Conservation (phyloP, 1,140 invertebrate species). For the Helicoverpa zea region DNA sequence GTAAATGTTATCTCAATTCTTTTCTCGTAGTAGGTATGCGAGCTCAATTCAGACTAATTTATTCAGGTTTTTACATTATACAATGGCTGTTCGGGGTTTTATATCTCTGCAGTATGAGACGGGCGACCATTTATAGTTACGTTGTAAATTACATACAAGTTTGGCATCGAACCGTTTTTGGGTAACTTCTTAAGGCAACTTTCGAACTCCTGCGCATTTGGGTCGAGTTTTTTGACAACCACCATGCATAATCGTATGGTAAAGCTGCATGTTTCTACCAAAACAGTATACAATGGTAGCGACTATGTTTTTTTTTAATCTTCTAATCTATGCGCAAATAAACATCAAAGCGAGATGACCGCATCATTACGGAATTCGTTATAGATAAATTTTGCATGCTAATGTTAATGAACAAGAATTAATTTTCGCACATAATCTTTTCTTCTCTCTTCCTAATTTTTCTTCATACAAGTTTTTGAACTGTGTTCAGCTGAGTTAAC, state of each 20-base stretch:
- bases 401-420: too few species aligned
- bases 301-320: background rate
- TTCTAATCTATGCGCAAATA: background rate
- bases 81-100: background rate
- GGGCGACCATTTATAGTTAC: slow-evolving; percentile 20
- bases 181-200: slow-evolving; percentile 56
- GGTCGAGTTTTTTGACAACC: slow-evolving; percentile 53
- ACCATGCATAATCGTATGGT: slow-evolving; percentile 30
- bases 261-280: slow-evolving; percentile 6
- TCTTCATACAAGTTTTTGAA: too few species aligned
- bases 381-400: too few species aligned
- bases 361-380: too few species aligned
- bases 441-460: too few species aligned
- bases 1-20: too few species aligned
- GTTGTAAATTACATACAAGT: slow-evolving; percentile 48
- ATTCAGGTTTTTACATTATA: slow-evolving; percentile 3
- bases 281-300: background rate
- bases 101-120: slow-evolving; percentile 16
- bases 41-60: background rate
- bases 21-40: background rate
- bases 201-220: slow-evolving; percentile 60
- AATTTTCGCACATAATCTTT: too few species aligned
- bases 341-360: too few species aligned
- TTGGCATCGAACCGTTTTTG: slow-evolving; percentile 60
- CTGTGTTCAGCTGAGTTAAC: too few species aligned